Percentiles rank a stretch among this genome's conserved stretches.
Conservation (phyloP, 2,797 vertebrate species). For the Acomys russatus region DNA sequence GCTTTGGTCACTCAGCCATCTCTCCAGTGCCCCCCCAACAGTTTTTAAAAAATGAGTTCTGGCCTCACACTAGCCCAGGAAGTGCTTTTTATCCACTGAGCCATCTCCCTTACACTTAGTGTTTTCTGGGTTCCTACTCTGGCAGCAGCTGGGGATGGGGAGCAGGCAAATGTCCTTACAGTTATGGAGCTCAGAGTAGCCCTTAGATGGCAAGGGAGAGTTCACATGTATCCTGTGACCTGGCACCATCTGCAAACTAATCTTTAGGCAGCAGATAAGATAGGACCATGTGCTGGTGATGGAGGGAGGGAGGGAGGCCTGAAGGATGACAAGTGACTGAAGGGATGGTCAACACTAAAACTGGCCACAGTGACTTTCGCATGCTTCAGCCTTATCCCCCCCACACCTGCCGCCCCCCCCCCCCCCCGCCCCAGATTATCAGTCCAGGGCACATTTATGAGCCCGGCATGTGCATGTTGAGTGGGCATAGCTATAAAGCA, state of each 20-base stretch:
- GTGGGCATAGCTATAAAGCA: too few relatives aligned
- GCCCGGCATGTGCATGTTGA: accelerated
- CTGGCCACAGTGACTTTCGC: neutral
- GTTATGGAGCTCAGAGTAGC: neutral
- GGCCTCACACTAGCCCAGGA: neutral
- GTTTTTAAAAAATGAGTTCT: neutral
- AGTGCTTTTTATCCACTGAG: neutral
- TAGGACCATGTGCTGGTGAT: accelerated
- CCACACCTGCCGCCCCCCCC: too few relatives aligned
- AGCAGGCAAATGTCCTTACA: neutral
- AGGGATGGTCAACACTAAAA: neutral
- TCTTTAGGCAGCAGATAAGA: neutral
- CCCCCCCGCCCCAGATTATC: neutral
- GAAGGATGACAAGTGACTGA: neutral
- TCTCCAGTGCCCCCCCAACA: neutral
- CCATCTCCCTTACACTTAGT: neutral
- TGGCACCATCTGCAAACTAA: neutral
- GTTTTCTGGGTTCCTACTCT: neutral
- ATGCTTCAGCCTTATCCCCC: accelerated
- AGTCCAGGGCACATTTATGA: neutral
- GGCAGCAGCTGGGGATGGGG: neutral
- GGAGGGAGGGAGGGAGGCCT: accelerated
- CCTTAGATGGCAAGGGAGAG: neutral
- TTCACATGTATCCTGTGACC: neutral
- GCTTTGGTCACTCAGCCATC: neutral